These are phyloP conservation scores for Drosophila atripex DNA, from an alignment of 2,888 invertebrate species.

Conservation along the genomic window DNA sequence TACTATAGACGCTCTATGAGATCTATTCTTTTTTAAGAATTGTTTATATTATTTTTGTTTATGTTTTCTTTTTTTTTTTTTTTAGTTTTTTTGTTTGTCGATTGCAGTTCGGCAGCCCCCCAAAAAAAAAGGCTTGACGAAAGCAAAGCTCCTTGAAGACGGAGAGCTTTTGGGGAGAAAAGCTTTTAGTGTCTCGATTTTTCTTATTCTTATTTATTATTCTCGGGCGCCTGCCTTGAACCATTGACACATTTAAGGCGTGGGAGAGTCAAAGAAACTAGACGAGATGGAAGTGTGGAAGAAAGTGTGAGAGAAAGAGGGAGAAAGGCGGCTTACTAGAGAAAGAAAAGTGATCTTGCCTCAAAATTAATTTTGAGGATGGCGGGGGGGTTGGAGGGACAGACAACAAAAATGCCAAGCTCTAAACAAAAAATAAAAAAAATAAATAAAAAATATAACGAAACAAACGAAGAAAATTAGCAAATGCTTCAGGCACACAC, in stretches of 20 bases:
- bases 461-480: slow-evolving; percentile 46
- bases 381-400: no score
- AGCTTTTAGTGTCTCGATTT: slow-evolving; percentile 14
- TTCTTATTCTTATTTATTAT: slow-evolving; percentile 27
- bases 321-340: slow-evolving; percentile 7
- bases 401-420: slow-evolving; percentile 24
- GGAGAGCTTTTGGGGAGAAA: slow-evolving; percentile 29
- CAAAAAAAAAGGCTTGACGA: slow-evolving; percentile 24
- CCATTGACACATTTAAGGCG: slow-evolving; percentile 69
- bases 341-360: slow-evolving; percentile 15
- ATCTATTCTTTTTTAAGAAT: neutral
- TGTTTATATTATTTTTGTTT: neutral
- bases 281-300: neutral
- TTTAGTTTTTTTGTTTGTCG: neutral
- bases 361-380: no score
- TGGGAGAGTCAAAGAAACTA: slow-evolving; percentile 39
- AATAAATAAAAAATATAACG: slow-evolving; percentile 14
- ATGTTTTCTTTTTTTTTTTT: neutral
- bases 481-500: slow-evolving; percentile 22
- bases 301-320: neutral
- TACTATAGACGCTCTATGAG: neutral
- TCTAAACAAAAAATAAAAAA: slow-evolving; percentile 19
- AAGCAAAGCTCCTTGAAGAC: slow-evolving; percentile 24
- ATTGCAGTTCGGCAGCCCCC: slow-evolving; percentile 14
- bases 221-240: slow-evolving; percentile 59